Percentiles rank a stretch among this genome's conserved stretches.
These are phyloP conservation scores for Pantherophis vulpinus DNA, from an alignment of 2,797 vertebrate species.

Conservation along the genomic window DNA sequence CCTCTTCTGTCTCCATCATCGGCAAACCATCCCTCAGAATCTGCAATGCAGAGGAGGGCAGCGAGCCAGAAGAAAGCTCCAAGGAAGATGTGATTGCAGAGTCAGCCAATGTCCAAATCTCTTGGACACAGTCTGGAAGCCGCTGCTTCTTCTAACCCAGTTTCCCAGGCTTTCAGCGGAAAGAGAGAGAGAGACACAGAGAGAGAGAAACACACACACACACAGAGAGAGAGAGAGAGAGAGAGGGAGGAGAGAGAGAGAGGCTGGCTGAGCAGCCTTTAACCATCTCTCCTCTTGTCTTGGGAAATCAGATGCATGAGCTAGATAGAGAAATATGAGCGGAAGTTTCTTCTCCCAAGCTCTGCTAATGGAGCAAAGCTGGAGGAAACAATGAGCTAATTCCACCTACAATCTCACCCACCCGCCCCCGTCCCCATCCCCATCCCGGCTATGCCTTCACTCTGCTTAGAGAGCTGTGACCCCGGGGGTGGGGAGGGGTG, in stretches of 20 bases:
- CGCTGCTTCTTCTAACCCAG: background rate
- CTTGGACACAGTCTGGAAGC: background rate
- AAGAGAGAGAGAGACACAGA: no score
- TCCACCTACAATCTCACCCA: background rate
- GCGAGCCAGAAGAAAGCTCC: background rate
- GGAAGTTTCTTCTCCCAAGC: background rate
- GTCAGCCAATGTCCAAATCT: background rate
- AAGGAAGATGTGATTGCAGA: background rate
- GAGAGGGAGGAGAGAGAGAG: no score
- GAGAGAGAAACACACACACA: background rate
- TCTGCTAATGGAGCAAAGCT: conserved; percentile 27
- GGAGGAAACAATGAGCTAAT: background rate
- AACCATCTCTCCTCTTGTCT: rapidly evolving
- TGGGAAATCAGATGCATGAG: rapidly evolving
- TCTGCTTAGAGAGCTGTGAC: conserved; percentile 23
- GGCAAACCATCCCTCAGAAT: background rate
- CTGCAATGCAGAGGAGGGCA: background rate
- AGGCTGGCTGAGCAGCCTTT: background rate
- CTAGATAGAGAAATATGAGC: conserved; percentile 1
- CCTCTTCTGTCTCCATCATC: background rate
- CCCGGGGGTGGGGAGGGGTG: background rate
- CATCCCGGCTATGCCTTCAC: background rate
- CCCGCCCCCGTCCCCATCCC: background rate
- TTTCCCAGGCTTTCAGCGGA: background rate
- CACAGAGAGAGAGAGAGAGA: background rate